phyloP scores from a whole-genome alignment of 2,888 invertebrate species.

The Prenolepis imparis region DNA sequence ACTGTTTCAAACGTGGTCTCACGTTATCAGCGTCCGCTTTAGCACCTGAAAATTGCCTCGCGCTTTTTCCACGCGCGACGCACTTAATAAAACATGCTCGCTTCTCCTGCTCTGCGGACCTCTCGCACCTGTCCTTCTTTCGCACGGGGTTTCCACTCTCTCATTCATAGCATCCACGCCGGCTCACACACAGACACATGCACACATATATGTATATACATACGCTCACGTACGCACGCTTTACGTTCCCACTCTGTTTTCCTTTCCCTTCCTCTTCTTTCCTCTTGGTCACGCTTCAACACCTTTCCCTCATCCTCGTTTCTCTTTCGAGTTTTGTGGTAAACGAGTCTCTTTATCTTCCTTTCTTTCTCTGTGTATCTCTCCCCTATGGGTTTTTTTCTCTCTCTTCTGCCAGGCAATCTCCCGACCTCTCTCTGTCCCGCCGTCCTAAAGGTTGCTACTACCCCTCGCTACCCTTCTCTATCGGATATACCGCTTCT shows the following conservation, averaged over 20 bases:
- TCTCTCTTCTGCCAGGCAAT: constrained; percentile 47
- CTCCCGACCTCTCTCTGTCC: constrained; percentile 44
- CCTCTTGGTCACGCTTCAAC: constrained; percentile 78
- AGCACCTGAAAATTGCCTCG: constrained; percentile 85
- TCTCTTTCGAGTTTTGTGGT: constrained; percentile 73
- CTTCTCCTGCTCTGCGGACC: constrained; percentile 72
- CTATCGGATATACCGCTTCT: constrained; percentile 57
- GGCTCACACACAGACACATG: constrained; percentile 39
- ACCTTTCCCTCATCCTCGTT: constrained; percentile 71
- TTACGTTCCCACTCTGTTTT: constrained; percentile 69
- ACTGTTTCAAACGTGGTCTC: constrained; percentile 79
- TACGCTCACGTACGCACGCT: constrained; percentile 13
- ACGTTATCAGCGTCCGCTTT: constrained; percentile 82
- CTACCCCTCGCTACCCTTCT: constrained; percentile 55
- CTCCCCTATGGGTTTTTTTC: constrained; percentile 42
- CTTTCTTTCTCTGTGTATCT: constrained; percentile 55
- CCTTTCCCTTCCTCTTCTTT: constrained; percentile 75
- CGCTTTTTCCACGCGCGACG: constrained; percentile 83
- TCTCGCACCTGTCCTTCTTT: constrained; percentile 62
- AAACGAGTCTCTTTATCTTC: constrained; percentile 71
- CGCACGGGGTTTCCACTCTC: constrained; percentile 54
- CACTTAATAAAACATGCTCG: constrained; percentile 85
- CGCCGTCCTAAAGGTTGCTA: constrained; percentile 48
- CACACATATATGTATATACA: constrained; percentile 52
- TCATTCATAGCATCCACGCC: constrained; percentile 61